Percentiles rank a stretch among this genome's conserved stretches.
Conservation (phyloP, 1,140 invertebrate genomes). For the Diuraphis noxia region DNA sequence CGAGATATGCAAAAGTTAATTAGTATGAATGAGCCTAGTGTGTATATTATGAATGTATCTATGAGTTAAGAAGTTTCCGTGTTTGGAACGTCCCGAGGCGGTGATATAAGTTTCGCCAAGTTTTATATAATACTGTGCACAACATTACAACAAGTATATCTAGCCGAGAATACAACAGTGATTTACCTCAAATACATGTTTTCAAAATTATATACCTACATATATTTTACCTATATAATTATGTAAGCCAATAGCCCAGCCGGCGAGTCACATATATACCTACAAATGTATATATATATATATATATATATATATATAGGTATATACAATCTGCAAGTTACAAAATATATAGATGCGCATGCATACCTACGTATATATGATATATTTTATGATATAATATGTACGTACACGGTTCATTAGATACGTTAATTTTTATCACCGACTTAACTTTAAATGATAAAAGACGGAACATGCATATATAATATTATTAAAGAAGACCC, state of each 20-base stretch:
- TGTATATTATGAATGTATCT: not conserved
- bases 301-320: not conserved
- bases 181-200: constrained; percentile 5
- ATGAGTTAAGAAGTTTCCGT: constrained; percentile 22
- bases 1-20: constrained; percentile 14
- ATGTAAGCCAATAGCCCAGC: not conserved
- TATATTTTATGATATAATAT: not conserved
- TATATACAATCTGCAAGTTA: too few species aligned
- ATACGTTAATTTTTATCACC: constrained; percentile 34
- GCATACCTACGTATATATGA: not conserved
- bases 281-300: not conserved
- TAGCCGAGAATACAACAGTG: not conserved
- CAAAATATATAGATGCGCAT: not conserved
- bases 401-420: not conserved
- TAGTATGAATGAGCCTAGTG: constrained; percentile 19
- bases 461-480: not conserved
- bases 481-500: not conserved
- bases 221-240: not conserved
- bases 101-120: constrained; percentile 37
- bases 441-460: not conserved
- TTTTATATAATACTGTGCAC: constrained; percentile 22
- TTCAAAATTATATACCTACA: not conserved
- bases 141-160: not conserved
- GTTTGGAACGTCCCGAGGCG: constrained; percentile 18
- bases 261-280: not conserved